A percentile compares a stretch with the other conserved stretches of the same genome.
Conservation (phyloP, 2,888 invertebrate genomes). For the Nycteola revayana region DNA sequence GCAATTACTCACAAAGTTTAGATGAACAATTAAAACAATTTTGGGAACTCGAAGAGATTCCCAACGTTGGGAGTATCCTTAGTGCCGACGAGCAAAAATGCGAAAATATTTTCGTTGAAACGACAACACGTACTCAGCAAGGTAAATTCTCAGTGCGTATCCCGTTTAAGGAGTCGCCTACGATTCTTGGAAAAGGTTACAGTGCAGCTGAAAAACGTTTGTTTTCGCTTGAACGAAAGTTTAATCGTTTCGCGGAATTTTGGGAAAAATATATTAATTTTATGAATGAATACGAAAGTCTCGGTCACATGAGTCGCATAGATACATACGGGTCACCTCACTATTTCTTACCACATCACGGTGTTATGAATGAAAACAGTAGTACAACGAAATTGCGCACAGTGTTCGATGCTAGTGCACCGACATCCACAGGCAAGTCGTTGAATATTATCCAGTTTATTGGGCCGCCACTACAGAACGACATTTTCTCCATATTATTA, state of each 20-base stretch:
- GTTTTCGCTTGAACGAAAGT: too few species aligned
- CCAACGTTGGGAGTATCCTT: too few species aligned
- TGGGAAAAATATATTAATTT: conserved; percentile 1
- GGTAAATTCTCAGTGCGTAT: too few species aligned
- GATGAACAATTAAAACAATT: too few species aligned
- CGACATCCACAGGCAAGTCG: conserved; percentile 1
- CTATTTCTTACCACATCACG: not conserved
- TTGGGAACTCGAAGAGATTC: too few species aligned
- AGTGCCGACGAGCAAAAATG: too few species aligned
- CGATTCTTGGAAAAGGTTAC: too few species aligned
- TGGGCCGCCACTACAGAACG: conserved; percentile 2
- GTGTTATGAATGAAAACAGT: not conserved
- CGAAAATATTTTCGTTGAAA: too few species aligned
- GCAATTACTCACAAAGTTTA: too few species aligned
- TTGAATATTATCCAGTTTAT: not conserved
- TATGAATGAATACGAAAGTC: not conserved
- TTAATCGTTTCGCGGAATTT: conserved; percentile 11
- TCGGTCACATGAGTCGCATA: not conserved
- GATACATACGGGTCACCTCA: not conserved
- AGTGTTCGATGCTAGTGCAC: not conserved
- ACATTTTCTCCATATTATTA: conserved; percentile 2
- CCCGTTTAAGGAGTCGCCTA: too few species aligned
- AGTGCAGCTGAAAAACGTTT: too few species aligned
- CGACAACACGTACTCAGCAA: too few species aligned
- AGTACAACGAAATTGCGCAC: conserved; percentile 7